A percentile compares a stretch with the other conserved stretches of the same genome.
These are phyloP conservation scores for Emberiza fucata DNA, from an alignment of 2,113 vertebrate genomes.

Conservation along the genomic window DNA sequence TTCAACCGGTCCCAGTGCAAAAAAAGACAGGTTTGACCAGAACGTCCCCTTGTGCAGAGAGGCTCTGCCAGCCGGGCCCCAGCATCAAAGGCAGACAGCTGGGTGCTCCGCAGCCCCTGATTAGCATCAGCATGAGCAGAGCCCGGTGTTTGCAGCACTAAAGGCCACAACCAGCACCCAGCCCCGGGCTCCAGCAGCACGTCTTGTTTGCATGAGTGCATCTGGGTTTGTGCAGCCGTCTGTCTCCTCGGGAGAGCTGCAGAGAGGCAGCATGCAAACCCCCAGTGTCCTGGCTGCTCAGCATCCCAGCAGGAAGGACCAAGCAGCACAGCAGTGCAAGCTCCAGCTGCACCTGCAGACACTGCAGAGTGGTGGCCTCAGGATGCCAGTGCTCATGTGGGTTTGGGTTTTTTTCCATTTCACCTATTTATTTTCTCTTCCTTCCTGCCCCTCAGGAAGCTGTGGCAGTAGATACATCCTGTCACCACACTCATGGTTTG, in stretches of 20 bases:
- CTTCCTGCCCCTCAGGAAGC: background rate
- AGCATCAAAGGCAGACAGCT: constrained; percentile 42
- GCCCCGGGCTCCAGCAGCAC: background rate
- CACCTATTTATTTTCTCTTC: background rate
- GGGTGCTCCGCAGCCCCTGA: background rate
- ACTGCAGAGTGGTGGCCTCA: background rate
- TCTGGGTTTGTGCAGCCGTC: background rate
- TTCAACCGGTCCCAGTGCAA: background rate
- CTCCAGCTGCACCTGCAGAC: background rate
- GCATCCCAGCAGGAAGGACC: background rate
- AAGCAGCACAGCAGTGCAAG: background rate
- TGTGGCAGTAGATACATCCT: background rate
- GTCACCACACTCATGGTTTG: accelerated
- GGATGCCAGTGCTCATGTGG: accelerated
- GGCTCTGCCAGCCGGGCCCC: background rate
- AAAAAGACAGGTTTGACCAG: constrained; percentile 47
- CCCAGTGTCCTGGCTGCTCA: background rate
- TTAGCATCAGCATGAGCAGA: background rate
- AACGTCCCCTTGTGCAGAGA: background rate
- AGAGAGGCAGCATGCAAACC: background rate
- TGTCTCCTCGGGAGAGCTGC: background rate
- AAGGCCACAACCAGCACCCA: background rate
- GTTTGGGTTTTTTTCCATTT: background rate
- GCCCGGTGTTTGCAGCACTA: background rate
- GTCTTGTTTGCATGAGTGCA: background rate